Evolutionary conservation across 2,797 vertebrate species (phyloP), one percentile per base, ranked within the genome.

Genomic region (Denticeps clupeoides): DNA sequence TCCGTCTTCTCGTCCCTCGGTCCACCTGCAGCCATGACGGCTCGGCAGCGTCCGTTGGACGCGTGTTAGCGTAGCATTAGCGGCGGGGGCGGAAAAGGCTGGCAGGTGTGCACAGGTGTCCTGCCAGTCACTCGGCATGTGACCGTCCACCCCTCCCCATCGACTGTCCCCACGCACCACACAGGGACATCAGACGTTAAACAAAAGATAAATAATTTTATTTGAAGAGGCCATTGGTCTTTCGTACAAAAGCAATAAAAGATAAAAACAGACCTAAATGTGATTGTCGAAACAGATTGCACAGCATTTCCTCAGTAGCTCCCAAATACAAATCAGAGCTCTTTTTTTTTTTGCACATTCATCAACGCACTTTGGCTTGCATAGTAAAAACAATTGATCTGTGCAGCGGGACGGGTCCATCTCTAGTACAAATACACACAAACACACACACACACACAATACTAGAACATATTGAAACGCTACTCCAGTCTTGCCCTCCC

Each of bases 31-130:
- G 19, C 11, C 9, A 9, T 35, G 28, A 2, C 27, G 1, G 24
- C 37, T 43, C 26, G 23, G 16, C 3, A 35, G 31, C 55, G 67
- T 59, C 55, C 62, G 51, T 42, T 51, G 45, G 44, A 63, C 47
- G 40, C 55, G 59, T 68, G 55, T 59, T 49, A 19, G 35, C 19
- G 49, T 35, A 26, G 45, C 46, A 47, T 51, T 40, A 49, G 48
- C 32, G 19, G 26, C 45, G 32, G 54, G 58, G 50, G 53, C n/a
- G n/a, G n/a, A n/a, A 70, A 61, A 71, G 70, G 48, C 50, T 4
- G 53, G 68, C 78, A 84, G 80, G 79, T 83, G 78, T 72, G 68
- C 65, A 69, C 81, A 83, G 79, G 80, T 83, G 81, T 63, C 70
- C 67, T 59, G 43, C 55, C 42, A 5, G 63, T 85, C 79, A 74